phyloP scores from a whole-genome alignment of 2,113 vertebrate genomes.

The Carassius gibelio region DNA sequence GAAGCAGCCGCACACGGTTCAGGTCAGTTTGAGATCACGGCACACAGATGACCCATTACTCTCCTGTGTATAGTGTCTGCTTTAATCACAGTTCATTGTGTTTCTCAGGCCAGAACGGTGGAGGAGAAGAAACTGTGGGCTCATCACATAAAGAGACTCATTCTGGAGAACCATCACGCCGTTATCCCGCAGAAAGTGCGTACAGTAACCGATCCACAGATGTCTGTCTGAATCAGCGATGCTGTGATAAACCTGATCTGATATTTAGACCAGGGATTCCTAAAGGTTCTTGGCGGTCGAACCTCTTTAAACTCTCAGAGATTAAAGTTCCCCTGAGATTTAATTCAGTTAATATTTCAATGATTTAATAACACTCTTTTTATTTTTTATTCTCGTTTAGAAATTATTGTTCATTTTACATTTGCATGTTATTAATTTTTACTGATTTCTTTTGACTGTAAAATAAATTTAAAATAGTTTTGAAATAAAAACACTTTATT shows the following conservation, averaged over 20 bases:
- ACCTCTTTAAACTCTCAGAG: too few relatives aligned
- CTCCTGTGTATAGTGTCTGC: neutral
- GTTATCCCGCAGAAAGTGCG: constrained; percentile 89
- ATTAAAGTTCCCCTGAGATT: neutral
- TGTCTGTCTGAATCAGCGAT: neutral
- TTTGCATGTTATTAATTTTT: too few relatives aligned
- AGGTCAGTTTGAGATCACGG: constrained; percentile 75
- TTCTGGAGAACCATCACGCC: constrained; percentile 93
- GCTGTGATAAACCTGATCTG: neutral
- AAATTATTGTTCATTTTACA: too few relatives aligned
- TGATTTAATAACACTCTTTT: neutral
- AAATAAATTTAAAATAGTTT: too few relatives aligned
- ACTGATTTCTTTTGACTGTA: too few relatives aligned
- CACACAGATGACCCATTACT: neutral
- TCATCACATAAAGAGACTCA: constrained; percentile 94
- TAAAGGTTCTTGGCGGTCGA: neutral
- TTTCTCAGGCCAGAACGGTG: constrained; percentile 81
- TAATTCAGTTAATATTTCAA: neutral
- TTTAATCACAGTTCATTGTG: constrained; percentile 18
- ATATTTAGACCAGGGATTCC: neutral
- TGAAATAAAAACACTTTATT: too few relatives aligned
- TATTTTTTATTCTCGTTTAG: too few relatives aligned
- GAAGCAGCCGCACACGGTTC: constrained; percentile 91
- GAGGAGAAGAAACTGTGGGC: constrained; percentile 93
- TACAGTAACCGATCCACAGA: neutral